A percentile compares a stretch with the other conserved stretches of the same genome.
Evolutionary conservation across 2,888 invertebrate species (phyloP).

Genomic region (Latheticus oryzae): DNA sequence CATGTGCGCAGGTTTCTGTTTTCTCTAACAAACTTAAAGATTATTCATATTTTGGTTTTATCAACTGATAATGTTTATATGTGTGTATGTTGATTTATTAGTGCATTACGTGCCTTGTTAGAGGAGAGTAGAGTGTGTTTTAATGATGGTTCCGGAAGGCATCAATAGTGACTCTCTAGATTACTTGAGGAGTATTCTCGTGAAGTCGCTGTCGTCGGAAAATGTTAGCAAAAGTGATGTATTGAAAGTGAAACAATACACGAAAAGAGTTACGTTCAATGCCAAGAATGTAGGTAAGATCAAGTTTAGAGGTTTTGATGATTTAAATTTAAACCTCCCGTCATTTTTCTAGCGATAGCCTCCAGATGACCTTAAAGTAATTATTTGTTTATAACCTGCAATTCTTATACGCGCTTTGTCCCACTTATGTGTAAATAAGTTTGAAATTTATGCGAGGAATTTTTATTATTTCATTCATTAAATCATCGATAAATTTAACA

Average conservation of each 20-base stretch:
- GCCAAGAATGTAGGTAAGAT: conserved; percentile 32
- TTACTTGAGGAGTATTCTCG: conserved; percentile 69
- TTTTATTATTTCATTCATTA: conserved; percentile 31
- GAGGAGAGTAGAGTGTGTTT: conserved; percentile 23
- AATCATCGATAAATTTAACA: conserved; percentile 40
- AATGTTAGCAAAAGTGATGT: conserved; percentile 68
- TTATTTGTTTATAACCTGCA: conserved; percentile 37
- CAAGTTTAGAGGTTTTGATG: too few species aligned
- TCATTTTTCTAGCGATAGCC: conserved; percentile 24
- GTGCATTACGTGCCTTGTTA: conserved; percentile 17
- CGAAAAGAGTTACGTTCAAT: conserved; percentile 32
- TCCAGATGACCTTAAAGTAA: conserved; percentile 34
- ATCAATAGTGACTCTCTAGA: conserved; percentile 66
- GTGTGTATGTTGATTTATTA: conserved; percentile 30
- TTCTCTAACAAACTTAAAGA: conserved; percentile 36
- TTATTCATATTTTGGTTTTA: conserved; percentile 45
- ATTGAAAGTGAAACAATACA: conserved; percentile 48
- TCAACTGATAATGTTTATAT: conserved; percentile 44
- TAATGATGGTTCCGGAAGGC: conserved; percentile 46
- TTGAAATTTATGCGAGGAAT: conserved; percentile 31
- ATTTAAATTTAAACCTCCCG: conserved; percentile 1
- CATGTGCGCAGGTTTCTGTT: conserved; percentile 47
- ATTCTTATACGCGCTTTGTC: conserved; percentile 28
- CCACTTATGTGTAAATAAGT: conserved; percentile 24
- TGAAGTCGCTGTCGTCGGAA: conserved; percentile 69